Conservation (phyloP, 2,888 invertebrate genomes). For the Sisyra terminalis region DNA sequence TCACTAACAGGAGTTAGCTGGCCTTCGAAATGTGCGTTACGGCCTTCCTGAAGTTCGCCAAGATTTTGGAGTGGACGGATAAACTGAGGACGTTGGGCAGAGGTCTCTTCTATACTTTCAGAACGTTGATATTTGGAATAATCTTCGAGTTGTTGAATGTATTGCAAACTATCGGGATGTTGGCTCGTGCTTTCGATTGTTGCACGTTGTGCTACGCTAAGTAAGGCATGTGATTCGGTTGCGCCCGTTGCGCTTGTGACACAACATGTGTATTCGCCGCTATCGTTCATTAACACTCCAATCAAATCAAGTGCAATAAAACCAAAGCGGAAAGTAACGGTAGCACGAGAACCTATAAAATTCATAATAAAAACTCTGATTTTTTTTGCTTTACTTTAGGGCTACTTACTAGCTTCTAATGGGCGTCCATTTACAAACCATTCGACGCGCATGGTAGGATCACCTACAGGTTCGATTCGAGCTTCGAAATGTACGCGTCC, state of each 20-base stretch:
- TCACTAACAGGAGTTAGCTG: conserved; percentile 85
- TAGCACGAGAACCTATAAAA: conserved; percentile 74
- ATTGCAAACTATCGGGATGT: conserved; percentile 81
- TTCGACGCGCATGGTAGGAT: conserved; percentile 90
- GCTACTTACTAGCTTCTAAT: conserved; percentile 72
- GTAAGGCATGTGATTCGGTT: conserved; percentile 68
- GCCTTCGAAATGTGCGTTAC: conserved; percentile 86
- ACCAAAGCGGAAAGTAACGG: conserved; percentile 92
- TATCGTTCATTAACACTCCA: conserved; percentile 69
- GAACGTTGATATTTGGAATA: conserved; percentile 73
- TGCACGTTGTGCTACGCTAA: conserved; percentile 65
- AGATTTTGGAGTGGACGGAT: conserved; percentile 75
- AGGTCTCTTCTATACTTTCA: conserved; percentile 68
- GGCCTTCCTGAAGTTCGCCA: conserved; percentile 76
- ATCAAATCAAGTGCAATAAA: conserved; percentile 89
- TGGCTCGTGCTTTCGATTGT: conserved; percentile 78
- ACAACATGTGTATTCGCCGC: conserved; percentile 81
- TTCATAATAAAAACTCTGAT: neutral
- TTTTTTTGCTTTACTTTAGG: neutral
- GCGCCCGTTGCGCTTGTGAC: conserved; percentile 75
- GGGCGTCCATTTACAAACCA: conserved; percentile 89
- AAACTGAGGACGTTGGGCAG: conserved; percentile 69
- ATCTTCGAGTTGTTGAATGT: conserved; percentile 81
- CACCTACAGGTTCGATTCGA: conserved; percentile 91
- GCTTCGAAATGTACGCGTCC: conserved; percentile 94